Evolutionary conservation across 2,113 vertebrate species (phyloP).

Genomic region (Brienomyrus brachyistius): DNA sequence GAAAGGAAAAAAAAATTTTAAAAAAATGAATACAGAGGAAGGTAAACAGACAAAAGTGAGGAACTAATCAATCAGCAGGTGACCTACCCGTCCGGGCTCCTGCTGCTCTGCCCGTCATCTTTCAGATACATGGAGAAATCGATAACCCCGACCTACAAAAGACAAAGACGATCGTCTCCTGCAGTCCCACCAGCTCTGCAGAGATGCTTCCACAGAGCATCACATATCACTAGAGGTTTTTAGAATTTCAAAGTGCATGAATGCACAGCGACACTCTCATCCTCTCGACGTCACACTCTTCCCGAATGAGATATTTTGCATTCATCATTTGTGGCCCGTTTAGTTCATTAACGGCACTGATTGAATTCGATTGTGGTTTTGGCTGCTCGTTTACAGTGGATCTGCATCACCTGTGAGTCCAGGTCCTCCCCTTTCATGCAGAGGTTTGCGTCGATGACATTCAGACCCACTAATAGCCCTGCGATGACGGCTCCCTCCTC

Average conservation of each 20-base stretch:
- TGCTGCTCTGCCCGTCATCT: conserved; percentile 85
- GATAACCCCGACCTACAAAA: conserved; percentile 85
- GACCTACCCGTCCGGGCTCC: conserved; percentile 88
- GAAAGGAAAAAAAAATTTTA: conserved; percentile 18
- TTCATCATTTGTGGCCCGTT: neutral
- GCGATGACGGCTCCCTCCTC: conserved; percentile 97
- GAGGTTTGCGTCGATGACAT: conserved; percentile 97
- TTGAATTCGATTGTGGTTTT: neutral
- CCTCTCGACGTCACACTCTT: neutral
- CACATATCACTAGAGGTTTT: neutral
- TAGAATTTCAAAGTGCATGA: neutral
- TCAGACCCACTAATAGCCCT: conserved; percentile 87
- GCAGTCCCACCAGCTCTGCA: neutral
- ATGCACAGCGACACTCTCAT: neutral
- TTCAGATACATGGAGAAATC: conserved; percentile 99
- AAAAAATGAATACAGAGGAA: neutral
- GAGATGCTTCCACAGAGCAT: neutral
- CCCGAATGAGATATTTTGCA: neutral
- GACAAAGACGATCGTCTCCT: neutral
- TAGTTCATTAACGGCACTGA: neutral
- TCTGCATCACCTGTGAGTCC: conserved; percentile 81
- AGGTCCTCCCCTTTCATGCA: conserved; percentile 99
- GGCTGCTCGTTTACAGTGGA: neutral
- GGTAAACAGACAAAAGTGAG: neutral
- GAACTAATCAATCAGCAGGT: neutral